Evolutionary conservation across 2,888 invertebrate genomes (phyloP), one percentile per base, ranked within the genome.

Genomic region (Zhuqinia jingwanae): DNA sequence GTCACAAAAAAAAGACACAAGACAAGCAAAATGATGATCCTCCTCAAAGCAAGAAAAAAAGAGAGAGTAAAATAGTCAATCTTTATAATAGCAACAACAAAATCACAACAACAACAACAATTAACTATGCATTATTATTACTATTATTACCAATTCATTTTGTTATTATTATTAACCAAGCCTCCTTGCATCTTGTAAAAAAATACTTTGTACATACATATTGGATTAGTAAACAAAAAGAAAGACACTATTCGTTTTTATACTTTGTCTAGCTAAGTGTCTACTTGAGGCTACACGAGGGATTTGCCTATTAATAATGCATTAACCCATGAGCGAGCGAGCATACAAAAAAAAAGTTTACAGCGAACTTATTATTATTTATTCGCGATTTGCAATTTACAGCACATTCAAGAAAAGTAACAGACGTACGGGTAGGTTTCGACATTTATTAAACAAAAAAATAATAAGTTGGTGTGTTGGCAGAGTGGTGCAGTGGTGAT

Each of bases 51-150:
- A 56, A 82, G 83, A 83, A 76, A 83, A 82, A 76, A 81, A 83
- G 83, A 83, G 83, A 83, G 83, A 76, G 81, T 82, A 82, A 82
- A 83, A 83, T 65, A 83, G 83, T 76, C 83, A 75, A 76, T 76
- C 75, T 76, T 36, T 36, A 36, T 83, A 60, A 15, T n/a, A 25
- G 27, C 36, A 58, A 56, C 22, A 45, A 10, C 50, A 25, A 76
- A n/a, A n/a, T n/a, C n/a, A n/a, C n/a, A n/a, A 20, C 20, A 20
- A 22, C 56, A 20, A 30, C 8, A 13, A 53, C 42, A 58, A 17
- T 0, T 20, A 36, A 58, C n/a, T 22, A 27, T 50, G 8, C 5
- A 70, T 47, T 47, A 70, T 22, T 45, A 68, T 3, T 25, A 36
- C 3, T 36, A n/a, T n/a, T n/a, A 68, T 68, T 73, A 73, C 58